Evolutionary conservation across 1,140 invertebrate species (phyloP).

Genomic region (Polypedilum pembai): DNA sequence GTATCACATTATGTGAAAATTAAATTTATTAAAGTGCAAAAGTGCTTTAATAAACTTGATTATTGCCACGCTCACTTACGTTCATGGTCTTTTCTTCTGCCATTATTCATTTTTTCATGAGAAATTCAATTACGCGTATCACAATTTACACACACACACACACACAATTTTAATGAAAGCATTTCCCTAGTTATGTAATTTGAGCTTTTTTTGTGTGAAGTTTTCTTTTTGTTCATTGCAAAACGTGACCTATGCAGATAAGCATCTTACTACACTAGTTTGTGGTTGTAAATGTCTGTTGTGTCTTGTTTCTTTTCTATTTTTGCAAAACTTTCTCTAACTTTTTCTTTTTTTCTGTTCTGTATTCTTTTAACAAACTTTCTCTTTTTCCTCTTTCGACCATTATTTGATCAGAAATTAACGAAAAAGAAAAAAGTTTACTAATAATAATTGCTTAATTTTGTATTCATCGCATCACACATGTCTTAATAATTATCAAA

Average conservation of each 20-base stretch:
- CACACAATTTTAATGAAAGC: not conserved
- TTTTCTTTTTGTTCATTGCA: not conserved
- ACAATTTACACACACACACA: not conserved
- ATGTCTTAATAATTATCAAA: constrained; percentile 24
- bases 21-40: too few species aligned
- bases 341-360: not conserved
- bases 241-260: constrained; percentile 17
- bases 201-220: not conserved
- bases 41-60: too few species aligned
- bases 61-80: too few species aligned
- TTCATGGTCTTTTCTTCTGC: not conserved
- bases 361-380: not conserved
- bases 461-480: not conserved
- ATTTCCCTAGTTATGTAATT: not conserved
- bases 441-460: not conserved
- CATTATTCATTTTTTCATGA: not conserved
- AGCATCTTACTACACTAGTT: not conserved
- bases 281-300: not conserved
- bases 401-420: too few species aligned
- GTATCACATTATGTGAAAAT: too few species aligned
- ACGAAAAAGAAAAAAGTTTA: not conserved
- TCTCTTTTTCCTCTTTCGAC: too few species aligned
- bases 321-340: not conserved
- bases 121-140: not conserved
- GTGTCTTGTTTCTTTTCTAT: not conserved